These are phyloP conservation scores for Styela clava DNA, from an alignment of 23 tunicate species.

Conservation along the genomic window DNA sequence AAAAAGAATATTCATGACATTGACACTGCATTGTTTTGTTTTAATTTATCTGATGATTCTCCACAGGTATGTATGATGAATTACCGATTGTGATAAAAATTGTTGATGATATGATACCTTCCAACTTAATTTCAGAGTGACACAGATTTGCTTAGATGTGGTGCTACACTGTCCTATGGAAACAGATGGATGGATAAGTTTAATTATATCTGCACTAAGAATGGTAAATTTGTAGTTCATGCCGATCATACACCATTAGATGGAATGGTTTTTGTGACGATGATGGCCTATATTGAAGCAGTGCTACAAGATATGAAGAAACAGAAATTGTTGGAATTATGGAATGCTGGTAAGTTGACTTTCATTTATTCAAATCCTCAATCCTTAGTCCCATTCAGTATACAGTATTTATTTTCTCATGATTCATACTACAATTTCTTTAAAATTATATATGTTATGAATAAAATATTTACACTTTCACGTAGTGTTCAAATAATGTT, in stretches of 20 bases:
- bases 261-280: constrained; percentile 71
- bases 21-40: constrained; percentile 41
- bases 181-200: constrained; percentile 75
- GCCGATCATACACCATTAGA: constrained; percentile 63
- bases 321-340: constrained; percentile 26
- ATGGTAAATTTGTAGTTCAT: constrained; percentile 25
- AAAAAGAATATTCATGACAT: constrained; percentile 29
- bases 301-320: constrained; percentile 36
- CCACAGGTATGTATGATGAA: constrained; percentile 36
- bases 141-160: constrained; percentile 38
- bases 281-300: constrained; percentile 14
- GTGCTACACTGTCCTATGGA: constrained; percentile 33
- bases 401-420: too few relatives aligned
- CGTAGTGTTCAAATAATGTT: too few relatives aligned
- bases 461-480: too few relatives aligned
- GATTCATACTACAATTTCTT: too few relatives aligned
- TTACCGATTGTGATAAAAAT: too few relatives aligned
- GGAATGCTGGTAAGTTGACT: constrained; percentile 10
- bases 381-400: too few relatives aligned
- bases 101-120: too few relatives aligned
- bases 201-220: constrained; percentile 40
- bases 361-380: too few relatives aligned
- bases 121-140: constrained; percentile 20
- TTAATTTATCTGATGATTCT: constrained; percentile 35
- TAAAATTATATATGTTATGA: too few relatives aligned